Evolutionary conservation across 2,113 vertebrate genomes (phyloP).

Genomic region (Athene cunicularia): DNA sequence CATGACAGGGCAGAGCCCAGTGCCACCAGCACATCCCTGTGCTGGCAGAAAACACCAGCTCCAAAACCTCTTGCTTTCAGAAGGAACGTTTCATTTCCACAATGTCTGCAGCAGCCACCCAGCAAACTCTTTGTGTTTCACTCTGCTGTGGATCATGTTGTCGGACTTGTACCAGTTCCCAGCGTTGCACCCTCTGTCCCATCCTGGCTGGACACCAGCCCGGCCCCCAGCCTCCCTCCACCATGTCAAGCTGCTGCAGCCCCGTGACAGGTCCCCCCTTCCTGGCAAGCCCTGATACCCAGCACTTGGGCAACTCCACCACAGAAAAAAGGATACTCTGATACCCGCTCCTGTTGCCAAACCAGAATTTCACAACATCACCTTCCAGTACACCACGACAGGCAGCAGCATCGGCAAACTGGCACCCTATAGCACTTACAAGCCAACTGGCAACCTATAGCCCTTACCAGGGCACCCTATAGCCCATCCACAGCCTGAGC

Average conservation of each 20-base stretch:
- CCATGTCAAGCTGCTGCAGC: neutral
- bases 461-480: accelerated
- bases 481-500: accelerated
- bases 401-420: neutral
- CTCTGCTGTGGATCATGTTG: neutral
- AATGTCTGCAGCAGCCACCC: neutral
- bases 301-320: neutral
- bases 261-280: neutral
- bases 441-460: accelerated
- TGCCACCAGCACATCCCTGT: neutral
- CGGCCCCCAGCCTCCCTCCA: neutral
- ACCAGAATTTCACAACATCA: no score
- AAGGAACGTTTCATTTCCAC: neutral
- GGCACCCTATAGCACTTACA: neutral
- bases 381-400: neutral
- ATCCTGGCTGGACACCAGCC: neutral
- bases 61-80: neutral
- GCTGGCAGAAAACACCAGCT: neutral
- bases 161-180: neutral
- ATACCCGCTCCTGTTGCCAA: neutral
- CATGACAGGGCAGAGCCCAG: neutral
- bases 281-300: no score
- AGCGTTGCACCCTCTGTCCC: no score
- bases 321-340: neutral
- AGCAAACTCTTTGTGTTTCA: neutral